Base-by-base conservation (phyloP, 2,797 vertebrate genomes). In the Acanthis flammea region DNA sequence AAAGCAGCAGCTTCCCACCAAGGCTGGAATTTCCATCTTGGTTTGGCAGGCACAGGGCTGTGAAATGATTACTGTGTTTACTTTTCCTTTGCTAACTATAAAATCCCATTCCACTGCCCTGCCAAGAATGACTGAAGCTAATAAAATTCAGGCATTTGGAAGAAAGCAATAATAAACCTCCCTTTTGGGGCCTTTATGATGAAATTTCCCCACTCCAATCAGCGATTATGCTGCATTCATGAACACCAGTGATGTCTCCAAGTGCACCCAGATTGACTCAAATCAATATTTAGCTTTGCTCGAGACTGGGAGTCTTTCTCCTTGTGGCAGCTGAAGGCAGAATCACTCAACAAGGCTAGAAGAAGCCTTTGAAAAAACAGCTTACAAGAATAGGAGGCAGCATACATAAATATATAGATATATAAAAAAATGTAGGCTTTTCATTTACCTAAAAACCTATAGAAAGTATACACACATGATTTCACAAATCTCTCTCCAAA, bases 111-210 rank as follows among this genome's bases (percentile, higher is more conserved):
- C 96, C 82, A 55, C 87, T 67, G 92, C 96, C 95, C 96, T 97
- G 96, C 96, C 96, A 96, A 97, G 95, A 96, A 96, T 96, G 95
- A 94, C 92, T 95, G 96, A 93, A 95, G 96, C 96, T 96, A 96
- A 97, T 96, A 96, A 96, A 95, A 96, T 74, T 92, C 95, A 96
- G 93, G 96, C 93, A 92, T 96, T 96, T 96, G 94, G 96, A 97
- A 96, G 95, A 92, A 96, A 94, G 96, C 95, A 97, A 95, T 96
- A 95, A 96, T 90, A 92, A 96, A 94, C 87, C 91, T 95, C 96
- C 95, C 95, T 96, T 96, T 95, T 95, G 96, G 95, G 96, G 94
- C 94, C 86, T 96, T 96, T 96, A 93, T 95, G 95, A 97, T 97
- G 95, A 96, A 97, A 97, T 96, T 96, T 96, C 96, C 92, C 94